A percentile compares a stretch with the other conserved stretches of the same genome.
phyloP scores from a whole-genome alignment of 2,113 vertebrate genomes.

The Rynchops niger region DNA sequence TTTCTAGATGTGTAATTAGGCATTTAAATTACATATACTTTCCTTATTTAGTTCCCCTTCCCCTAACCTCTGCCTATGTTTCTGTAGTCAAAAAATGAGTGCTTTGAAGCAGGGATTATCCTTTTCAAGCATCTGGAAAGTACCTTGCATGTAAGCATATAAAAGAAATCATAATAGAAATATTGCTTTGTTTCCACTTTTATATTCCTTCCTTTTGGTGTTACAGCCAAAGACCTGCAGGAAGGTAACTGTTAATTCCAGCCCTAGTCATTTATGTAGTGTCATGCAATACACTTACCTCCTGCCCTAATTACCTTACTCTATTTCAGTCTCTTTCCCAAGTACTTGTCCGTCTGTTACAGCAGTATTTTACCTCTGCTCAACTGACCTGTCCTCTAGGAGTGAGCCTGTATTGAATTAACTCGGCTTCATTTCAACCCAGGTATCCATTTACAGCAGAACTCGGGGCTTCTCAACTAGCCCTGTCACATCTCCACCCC shows the following conservation, averaged over 20 bases:
- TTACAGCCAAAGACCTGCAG: slow-evolving; percentile 26
- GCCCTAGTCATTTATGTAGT: background rate
- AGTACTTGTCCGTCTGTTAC: background rate
- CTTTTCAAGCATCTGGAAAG: slow-evolving; percentile 41
- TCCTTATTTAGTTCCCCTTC: background rate
- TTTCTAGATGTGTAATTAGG: background rate
- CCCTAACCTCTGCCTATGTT: background rate
- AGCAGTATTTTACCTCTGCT: background rate
- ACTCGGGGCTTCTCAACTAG: background rate
- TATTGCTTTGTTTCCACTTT: background rate
- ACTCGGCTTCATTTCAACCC: background rate
- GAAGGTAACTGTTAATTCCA: background rate
- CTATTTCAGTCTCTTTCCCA: slow-evolving; percentile 11
- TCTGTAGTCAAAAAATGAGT: background rate
- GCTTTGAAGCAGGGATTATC: slow-evolving; percentile 11
- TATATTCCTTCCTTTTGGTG: background rate
- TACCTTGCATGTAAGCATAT: background rate
- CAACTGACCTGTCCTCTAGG: background rate
- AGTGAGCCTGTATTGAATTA: background rate
- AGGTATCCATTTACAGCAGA: background rate
- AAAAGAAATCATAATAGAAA: background rate
- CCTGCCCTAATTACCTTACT: slow-evolving; percentile 17
- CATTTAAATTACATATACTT: background rate
- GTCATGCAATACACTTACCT: background rate
- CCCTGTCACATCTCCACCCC: background rate